Conservation (phyloP, 2,888 invertebrate genomes). For the Atethmia centrago region DNA sequence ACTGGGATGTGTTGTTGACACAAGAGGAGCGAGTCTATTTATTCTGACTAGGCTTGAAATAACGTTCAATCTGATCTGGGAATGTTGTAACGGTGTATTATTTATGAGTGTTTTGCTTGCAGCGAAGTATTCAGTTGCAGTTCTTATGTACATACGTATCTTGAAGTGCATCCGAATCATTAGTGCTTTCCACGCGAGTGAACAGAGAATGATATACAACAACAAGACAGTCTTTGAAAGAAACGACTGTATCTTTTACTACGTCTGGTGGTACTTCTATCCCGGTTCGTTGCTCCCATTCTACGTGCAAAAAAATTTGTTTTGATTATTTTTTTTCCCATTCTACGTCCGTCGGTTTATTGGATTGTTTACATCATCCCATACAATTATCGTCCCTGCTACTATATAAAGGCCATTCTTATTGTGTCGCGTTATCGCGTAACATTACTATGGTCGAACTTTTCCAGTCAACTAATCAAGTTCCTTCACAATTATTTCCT, state of each 20-base stretch:
- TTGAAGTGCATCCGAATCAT: not conserved
- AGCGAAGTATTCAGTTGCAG: not conserved
- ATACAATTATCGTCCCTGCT: slow-evolving; percentile 53
- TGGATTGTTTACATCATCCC: slow-evolving; percentile 60
- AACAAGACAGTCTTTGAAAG: slow-evolving; percentile 25
- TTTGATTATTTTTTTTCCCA: too few species aligned
- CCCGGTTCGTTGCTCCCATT: slow-evolving; percentile 60
- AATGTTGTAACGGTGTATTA: slow-evolving; percentile 19
- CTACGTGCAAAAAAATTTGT: too few species aligned
- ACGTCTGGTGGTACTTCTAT: slow-evolving; percentile 31
- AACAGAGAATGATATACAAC: slow-evolving; percentile 16
- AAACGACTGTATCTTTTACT: slow-evolving; percentile 38
- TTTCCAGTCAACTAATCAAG: slow-evolving; percentile 31
- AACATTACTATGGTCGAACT: slow-evolving; percentile 41
- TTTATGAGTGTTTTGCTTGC: slow-evolving; percentile 13
- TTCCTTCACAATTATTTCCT: slow-evolving; percentile 35
- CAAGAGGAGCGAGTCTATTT: slow-evolving; percentile 29
- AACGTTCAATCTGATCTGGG: slow-evolving; percentile 25
- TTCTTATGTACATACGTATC: slow-evolving; percentile 8
- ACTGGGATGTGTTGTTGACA: slow-evolving; percentile 37
- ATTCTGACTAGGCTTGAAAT: slow-evolving; percentile 44
- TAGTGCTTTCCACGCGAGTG: not conserved
- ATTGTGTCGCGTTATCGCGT: slow-evolving; percentile 61
- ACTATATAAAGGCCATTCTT: slow-evolving; percentile 55
- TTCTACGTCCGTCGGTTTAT: slow-evolving; percentile 42